Evolutionary conservation across 2,113 vertebrate species (phyloP), one percentile per base, ranked within the genome.

Genomic region (Collichthys lucidus): DNA sequence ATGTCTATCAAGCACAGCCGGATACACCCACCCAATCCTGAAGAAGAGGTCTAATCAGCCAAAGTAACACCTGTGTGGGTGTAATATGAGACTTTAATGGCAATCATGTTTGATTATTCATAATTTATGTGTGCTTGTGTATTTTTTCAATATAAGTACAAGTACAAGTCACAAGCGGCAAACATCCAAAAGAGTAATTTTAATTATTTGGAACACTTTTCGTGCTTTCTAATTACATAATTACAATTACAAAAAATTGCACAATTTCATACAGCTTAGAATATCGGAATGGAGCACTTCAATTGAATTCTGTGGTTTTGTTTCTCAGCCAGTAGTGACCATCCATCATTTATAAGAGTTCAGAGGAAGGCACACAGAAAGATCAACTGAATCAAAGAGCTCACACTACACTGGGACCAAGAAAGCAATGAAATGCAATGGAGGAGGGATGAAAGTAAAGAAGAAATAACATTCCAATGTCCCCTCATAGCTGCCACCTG

Each of bases 401-500:
- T 68, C 29, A 65, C 42, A 42, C 22, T 31, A 66, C 77, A 56
- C 50, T 72, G 52, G 26, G 26, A 60, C 50, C 40, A 63, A 71
- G 50, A 62, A 74, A 83, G 35, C 49, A 68, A 79, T 70, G 24
- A 42, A 74, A 63, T 24, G 15, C 62, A 19, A 70, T 24, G 17
- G 22, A 17, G 63, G 20, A 61, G 26, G 40, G 44, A 31, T 46
- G 19, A 31, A 44, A 71, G 20, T 65, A 59, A 77, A 73, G 56
- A 49, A 57, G 57, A 49, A 64, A 88, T 76, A 84, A 72, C 46
- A 74, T 89, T 86, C 85, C 74, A 74, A 10, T 67, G 49, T 77
- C 60, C 17, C 52, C 52, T 89, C 86, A 87, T 84, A 84, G 47
- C 75, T 63, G 68, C 53, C 65, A 77, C 72, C 81, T 89, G 79